phyloP scores from a whole-genome alignment of 2,797 vertebrate species.

The Gallinago solitaria region DNA sequence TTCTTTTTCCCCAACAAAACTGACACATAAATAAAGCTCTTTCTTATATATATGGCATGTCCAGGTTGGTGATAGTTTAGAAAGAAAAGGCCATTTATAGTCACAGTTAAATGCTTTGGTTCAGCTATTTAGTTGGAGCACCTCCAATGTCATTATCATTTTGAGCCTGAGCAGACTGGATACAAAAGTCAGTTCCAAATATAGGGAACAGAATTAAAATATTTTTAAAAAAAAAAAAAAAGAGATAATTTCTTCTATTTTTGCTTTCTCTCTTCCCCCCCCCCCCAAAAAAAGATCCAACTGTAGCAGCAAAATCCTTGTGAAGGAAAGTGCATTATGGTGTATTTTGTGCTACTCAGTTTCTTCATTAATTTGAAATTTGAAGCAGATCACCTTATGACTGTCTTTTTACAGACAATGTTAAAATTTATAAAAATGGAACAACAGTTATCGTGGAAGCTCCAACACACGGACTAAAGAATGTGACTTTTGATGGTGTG shows the following conservation, averaged over 20 bases:
- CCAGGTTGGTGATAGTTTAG: background rate
- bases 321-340: background rate
- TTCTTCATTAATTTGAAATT: background rate
- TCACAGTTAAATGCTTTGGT: background rate
- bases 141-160: background rate
- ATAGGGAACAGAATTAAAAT: background rate
- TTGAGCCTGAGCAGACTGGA: background rate
- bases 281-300: background rate
- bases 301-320: background rate
- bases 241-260: background rate
- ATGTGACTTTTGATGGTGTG: constrained; percentile 49
- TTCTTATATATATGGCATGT: background rate
- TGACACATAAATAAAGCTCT: background rate
- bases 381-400: background rate
- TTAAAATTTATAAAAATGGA: constrained; percentile 56
- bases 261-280: background rate
- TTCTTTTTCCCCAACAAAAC: background rate
- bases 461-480: constrained; percentile 23
- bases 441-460: background rate
- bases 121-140: background rate
- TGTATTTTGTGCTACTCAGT: background rate
- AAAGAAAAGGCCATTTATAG: background rate
- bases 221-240: background rate
- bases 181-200: background rate
- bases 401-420: constrained; percentile 14